A percentile compares a stretch with the other conserved stretches of the same genome.
These are phyloP conservation scores for Aporrectodea caliginosa DNA, from an alignment of 1,140 invertebrate species.

Conservation along the genomic window DNA sequence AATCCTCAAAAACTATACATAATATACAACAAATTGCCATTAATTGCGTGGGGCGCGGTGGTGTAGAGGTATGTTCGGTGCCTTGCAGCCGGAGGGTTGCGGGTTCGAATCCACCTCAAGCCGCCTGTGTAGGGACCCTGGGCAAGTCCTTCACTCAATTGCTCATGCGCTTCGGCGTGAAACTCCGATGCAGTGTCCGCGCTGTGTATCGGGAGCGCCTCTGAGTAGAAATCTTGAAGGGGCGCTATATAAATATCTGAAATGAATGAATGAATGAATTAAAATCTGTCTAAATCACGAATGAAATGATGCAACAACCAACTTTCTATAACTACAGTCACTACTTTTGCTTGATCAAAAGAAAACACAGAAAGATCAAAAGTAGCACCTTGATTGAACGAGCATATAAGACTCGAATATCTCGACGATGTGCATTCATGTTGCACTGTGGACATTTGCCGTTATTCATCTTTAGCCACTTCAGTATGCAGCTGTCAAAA, in stretches of 20 bases:
- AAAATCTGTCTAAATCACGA: neutral
- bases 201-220: neutral
- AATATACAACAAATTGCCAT: too few species aligned
- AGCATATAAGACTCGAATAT: slow-evolving; percentile 72
- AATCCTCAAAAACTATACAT: too few species aligned
- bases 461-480: slow-evolving; percentile 66
- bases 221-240: too few species aligned
- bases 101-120: neutral
- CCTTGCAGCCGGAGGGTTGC: neutral
- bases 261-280: too few species aligned
- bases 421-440: slow-evolving; percentile 66
- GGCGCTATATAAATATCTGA: too few species aligned
- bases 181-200: too few species aligned
- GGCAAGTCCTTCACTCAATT: neutral
- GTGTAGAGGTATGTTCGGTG: neutral
- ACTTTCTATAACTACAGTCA: neutral
- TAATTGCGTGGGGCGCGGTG: too few species aligned
- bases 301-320: neutral
- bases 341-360: too few species aligned
- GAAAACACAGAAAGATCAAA: neutral
- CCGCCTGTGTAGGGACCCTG: neutral
- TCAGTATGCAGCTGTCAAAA: slow-evolving; percentile 67
- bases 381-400: slow-evolving; percentile 57
- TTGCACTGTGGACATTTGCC: slow-evolving; percentile 82
- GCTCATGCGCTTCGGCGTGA: too few species aligned